Evolutionary conservation across 2,113 vertebrate species (phyloP), one percentile per base, ranked within the genome.

Genomic region (Pungitius pungitius): DNA sequence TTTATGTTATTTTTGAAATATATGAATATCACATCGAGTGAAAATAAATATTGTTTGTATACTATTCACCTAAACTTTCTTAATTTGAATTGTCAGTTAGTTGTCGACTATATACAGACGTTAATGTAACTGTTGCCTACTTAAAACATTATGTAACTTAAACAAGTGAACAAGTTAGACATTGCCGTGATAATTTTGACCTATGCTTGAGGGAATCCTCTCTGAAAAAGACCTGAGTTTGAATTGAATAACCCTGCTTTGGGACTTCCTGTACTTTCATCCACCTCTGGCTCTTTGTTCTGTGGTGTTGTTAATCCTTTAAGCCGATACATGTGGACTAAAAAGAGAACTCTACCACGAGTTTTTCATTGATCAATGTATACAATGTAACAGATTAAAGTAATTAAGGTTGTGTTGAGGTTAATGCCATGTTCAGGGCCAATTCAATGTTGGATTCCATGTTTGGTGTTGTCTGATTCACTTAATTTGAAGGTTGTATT

Each of bases 261-360:
- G 2, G 12, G 12, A 54, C 43, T 20, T 6, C 37, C 27, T 47
- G 51, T 47, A 39, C 22, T 35, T 40, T 37, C 10, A 55, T 56
- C 27, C 40, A 52, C 39, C 20, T 56, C 26, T 22, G 57, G 12
- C 57, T 39, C 12, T 37, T n/a, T 59, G 58, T 39, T 60, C 58
- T 40, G 39, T 24, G 59, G 35, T 33, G 26, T 45, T 2, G 17
- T 5, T 65, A 65, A 74, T 74, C 72, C 54, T 66, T 64, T 49
- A 66, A 65, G 12, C 49, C 61, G 26, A 57, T 37, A 47, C 15
- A 35, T 35, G 49, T 24, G 60, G 40, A 65, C 6, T 18, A 18
- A 56, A 24, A 20, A 13, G 35, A 37, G 10, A 13, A n/a, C 26
- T 37, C 33, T 18, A 22, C 17, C 51, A 17, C 18, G 9, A 39